Base-by-base conservation (phyloP, 92 coral and sea anemone genomes). In the Scolanthus callimorphus region DNA sequence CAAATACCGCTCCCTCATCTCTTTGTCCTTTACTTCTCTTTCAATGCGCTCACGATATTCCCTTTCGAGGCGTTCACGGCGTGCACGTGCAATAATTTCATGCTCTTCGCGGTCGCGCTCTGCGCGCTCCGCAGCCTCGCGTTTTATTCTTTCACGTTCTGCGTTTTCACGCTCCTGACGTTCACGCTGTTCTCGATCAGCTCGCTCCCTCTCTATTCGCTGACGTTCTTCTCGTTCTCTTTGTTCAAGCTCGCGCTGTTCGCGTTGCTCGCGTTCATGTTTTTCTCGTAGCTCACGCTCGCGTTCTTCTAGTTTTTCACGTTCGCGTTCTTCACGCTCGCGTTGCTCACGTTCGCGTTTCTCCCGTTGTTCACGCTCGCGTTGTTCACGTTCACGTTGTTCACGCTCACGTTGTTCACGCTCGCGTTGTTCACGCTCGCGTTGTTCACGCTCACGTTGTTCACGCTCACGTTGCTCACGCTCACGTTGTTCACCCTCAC, bases 291-390 rank as follows among this genome's bases (percentile, higher is more conserved):
- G 74, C 25, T 63, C 71, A 0, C 80, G 77, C 0, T 45, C 4
- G 31, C 62, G 73, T n/a, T 57, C 29, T 55, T 89, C 92, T 54
- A 70, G 79, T 52, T 69, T 76, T 26, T 86, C 82, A 12, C 74
- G 77, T 19, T 80, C 87, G 6, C 27, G 48, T 55, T 54, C 50
- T 43, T 85, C 70, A 1, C 68, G 65, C 29, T 80, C 88, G n/a
- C 30, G 76, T 27, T 69, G 61, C 55, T 73, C 89, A 20, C 62
- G 71, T 29, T 85, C 91, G 22, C 43, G 30, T 10, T 79, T 80
- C 59, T 67, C 69, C 22, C 74, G 67, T 61, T 77, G 67, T 15
- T 70, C 46, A 13, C 67, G 55, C 70, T 51, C 71, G 2, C 73
- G 74, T 24, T 74, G 80, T 10, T 28, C 55, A 8, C 74, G 41